These are phyloP conservation scores for Cephalotes varians DNA, from an alignment of 2,888 invertebrate species.

Conservation along the genomic window DNA sequence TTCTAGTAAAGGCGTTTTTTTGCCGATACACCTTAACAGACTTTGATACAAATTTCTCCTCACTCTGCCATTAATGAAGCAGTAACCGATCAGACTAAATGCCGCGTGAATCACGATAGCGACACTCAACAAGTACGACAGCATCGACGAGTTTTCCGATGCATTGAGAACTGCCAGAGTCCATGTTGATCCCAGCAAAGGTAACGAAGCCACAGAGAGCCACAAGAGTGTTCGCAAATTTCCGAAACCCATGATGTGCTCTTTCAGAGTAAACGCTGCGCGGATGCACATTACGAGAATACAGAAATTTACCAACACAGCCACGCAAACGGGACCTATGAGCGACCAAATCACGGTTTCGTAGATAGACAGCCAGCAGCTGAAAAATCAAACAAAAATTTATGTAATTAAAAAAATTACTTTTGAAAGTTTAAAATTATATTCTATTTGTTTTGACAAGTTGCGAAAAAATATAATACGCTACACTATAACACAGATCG, in stretches of 20 bases:
- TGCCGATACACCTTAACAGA: conserved; percentile 92
- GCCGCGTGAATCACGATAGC: conserved; percentile 93
- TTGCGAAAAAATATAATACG: not conserved
- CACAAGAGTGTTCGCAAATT: conserved; percentile 92
- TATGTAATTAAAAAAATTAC: not conserved
- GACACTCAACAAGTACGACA: conserved; percentile 92
- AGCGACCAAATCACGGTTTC: conserved; percentile 98
- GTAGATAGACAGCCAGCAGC: conserved; percentile 98
- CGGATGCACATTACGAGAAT: conserved; percentile 94
- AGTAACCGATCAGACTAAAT: conserved; percentile 94
- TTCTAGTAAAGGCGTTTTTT: conserved; percentile 93
- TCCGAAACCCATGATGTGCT: conserved; percentile 93
- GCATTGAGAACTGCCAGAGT: conserved; percentile 93
- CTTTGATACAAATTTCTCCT: conserved; percentile 91
- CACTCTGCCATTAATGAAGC: conserved; percentile 94
- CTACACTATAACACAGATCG: not conserved
- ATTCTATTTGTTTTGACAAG: not conserved
- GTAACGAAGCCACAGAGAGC: conserved; percentile 94
- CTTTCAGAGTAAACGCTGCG: conserved; percentile 96
- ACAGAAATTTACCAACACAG: conserved; percentile 92
- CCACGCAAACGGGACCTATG: conserved; percentile 94
- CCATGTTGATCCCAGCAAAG: conserved; percentile 95
- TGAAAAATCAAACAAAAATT: conserved; percentile 84
- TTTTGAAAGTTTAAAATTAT: not conserved
- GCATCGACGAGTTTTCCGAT: conserved; percentile 90